A percentile compares a stretch with the other conserved stretches of the same genome.
Conservation (phyloP, 53 echinoderm and acorn worm genomes). For the Temnopleurus reevesii region DNA sequence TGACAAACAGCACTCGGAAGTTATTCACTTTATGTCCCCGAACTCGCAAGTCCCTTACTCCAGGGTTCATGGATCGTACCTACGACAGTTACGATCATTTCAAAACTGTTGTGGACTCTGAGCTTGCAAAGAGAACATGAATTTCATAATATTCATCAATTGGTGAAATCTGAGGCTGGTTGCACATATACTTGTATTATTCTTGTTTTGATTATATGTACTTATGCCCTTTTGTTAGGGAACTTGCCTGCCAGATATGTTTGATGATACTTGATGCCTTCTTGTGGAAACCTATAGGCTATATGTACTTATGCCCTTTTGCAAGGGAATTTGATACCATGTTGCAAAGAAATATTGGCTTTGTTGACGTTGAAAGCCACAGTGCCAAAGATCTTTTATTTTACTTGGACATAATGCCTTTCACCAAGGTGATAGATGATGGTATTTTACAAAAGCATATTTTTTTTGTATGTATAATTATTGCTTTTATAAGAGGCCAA, state of each 20-base stretch:
- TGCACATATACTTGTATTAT: no score
- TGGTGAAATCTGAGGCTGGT: no score
- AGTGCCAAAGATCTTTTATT: background rate
- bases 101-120: background rate
- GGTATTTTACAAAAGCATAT: background rate
- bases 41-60: slow-evolving; percentile 39
- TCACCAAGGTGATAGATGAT: background rate
- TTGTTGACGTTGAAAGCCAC: background rate
- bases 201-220: no score
- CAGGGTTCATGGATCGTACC: slow-evolving; percentile 54
- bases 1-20: slow-evolving; percentile 51
- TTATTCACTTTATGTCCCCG: slow-evolving; percentile 67
- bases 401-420: background rate
- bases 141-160: no score
- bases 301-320: no score
- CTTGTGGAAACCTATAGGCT: no score
- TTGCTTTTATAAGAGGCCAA: no score
- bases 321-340: background rate
- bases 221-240: no score
- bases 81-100: slow-evolving; percentile 67
- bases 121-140: background rate
- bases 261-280: no score
- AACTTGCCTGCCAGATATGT: no score
- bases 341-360: no score
- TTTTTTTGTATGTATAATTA: background rate